These are phyloP conservation scores for Hycleus cichorii DNA, from an alignment of 1,140 invertebrate genomes.

Conservation along the genomic window DNA sequence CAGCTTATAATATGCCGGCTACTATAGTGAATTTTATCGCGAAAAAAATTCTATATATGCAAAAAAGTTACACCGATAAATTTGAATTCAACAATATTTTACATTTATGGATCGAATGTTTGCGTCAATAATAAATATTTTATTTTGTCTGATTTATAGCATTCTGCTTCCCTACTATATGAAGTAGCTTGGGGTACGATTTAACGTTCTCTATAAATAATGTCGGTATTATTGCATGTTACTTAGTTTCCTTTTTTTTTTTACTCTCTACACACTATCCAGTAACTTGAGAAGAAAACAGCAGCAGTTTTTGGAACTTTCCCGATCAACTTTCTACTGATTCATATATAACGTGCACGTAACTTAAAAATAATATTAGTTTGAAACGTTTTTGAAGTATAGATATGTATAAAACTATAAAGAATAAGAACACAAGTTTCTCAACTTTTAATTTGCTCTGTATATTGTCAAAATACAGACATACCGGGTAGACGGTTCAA, in stretches of 20 bases:
- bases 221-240: slow-evolving; percentile 19
- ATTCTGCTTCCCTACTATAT: slow-evolving; percentile 13
- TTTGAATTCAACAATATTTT: slow-evolving; percentile 19
- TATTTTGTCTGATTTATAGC: slow-evolving; percentile 18
- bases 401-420: slow-evolving; percentile 12
- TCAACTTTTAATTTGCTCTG: slow-evolving; percentile 13
- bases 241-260: slow-evolving; percentile 18
- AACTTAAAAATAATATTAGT: slow-evolving; percentile 21
- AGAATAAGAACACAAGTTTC: slow-evolving; percentile 11
- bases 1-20: too few species aligned
- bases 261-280: background rate
- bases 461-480: too few species aligned
- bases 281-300: slow-evolving; percentile 15
- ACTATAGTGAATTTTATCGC: too few species aligned
- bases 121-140: slow-evolving; percentile 21
- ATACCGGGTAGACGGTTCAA: too few species aligned
- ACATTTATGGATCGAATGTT: slow-evolving; percentile 16
- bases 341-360: slow-evolving; percentile 20
- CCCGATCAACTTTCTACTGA: slow-evolving; percentile 18
- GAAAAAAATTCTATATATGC: background rate
- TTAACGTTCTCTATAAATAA: slow-evolving; percentile 18
- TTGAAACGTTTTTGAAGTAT: slow-evolving; percentile 14
- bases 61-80: slow-evolving; percentile 11
- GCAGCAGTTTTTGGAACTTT: slow-evolving; percentile 20
- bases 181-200: slow-evolving; percentile 11